These are phyloP conservation scores for Oscheius myriophilus DNA, from an alignment of 2,888 invertebrate genomes.

Conservation along the genomic window DNA sequence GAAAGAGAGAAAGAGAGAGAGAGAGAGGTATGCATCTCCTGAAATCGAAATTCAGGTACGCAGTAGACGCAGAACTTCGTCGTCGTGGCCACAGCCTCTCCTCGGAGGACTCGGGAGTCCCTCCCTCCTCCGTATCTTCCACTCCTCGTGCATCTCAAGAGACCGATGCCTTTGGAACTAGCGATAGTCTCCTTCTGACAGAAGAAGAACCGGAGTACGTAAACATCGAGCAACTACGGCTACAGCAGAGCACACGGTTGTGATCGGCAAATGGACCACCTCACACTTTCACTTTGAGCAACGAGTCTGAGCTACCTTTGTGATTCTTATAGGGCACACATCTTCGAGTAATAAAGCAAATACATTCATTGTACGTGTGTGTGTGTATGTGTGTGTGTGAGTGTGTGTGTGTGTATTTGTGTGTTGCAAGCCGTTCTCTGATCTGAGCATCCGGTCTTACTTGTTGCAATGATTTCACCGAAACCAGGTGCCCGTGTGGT, in stretches of 20 bases:
- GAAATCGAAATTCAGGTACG: constrained; percentile 35
- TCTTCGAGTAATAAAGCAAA: too few species aligned
- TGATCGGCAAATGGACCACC: constrained; percentile 4
- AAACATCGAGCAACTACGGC: constrained; percentile 40
- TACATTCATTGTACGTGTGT: too few species aligned
- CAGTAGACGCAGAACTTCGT: constrained; percentile 49
- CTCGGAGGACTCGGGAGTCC: neutral
- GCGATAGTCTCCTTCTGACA: constrained; percentile 45
- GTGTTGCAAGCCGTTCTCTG: too few species aligned
- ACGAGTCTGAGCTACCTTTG: constrained; percentile 20
- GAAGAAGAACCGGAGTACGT: constrained; percentile 49
- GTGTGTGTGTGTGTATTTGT: too few species aligned
- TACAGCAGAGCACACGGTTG: constrained; percentile 23
- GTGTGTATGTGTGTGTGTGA: too few species aligned
- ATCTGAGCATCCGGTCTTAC: too few species aligned
- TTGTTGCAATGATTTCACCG: too few species aligned
- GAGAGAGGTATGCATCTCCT: too few species aligned
- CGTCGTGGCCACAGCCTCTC: constrained; percentile 34
- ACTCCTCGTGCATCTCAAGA: neutral
- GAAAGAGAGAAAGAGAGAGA: neutral
- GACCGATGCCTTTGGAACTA: constrained; percentile 41
- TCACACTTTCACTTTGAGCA: constrained; percentile 14
- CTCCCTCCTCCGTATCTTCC: neutral
- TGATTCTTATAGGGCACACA: neutral
- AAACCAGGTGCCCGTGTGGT: too few species aligned